Base-by-base conservation (phyloP, 2,113 vertebrate species). In the Muntiacus reevesi region DNA sequence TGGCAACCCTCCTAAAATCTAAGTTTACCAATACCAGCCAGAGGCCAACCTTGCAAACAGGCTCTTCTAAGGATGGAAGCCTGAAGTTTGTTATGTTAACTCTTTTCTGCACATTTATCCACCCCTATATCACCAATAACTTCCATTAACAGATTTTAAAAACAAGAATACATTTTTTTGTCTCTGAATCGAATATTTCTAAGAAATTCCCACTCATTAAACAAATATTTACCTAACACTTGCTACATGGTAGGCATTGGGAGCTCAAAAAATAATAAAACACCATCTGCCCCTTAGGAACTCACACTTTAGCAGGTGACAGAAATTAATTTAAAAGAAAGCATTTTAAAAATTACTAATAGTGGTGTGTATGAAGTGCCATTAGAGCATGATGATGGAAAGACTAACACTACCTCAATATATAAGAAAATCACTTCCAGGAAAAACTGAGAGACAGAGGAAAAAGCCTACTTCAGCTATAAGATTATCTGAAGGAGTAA, bases 211-310 rank as follows among this genome's bases (percentile, higher is more conserved):
- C 40, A 81, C 55, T 85, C 82, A 93, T 87, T 93, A 93, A 78
- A 93, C 76, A 96, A 97, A 95, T 79, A 79, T 93, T 96, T 94
- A 92, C 52, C 92, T 87, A 94, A 94, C 74, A 95, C 50, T 89
- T 96, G 57, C 76, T 23, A 87, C 81, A 95, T 6, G 84, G 14
- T 50, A 93, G 33, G 74, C 82, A 91, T 57, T 45, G 33, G 43
- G 27, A 98, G 87, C 50, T 89, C 45, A 96, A 84, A 95, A 45
- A 59, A 93, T 25, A 97, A 91, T 74, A 93, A 88, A 97, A 92
- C 59, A 89, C 54, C 88, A 96, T 91, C 74, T 97, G 74, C 57
- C 64, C 89, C 74, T 57, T 50, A 85, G 36, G 52, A 91, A 85
- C 45, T 84, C 55, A 91, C 5, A 93, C 54, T 88, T 67, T 74